Percentiles rank a stretch among this genome's conserved stretches.
Evolutionary conservation across 2,797 vertebrate species (phyloP).

Genomic region (Melanotaenia parkinsoni): DNA sequence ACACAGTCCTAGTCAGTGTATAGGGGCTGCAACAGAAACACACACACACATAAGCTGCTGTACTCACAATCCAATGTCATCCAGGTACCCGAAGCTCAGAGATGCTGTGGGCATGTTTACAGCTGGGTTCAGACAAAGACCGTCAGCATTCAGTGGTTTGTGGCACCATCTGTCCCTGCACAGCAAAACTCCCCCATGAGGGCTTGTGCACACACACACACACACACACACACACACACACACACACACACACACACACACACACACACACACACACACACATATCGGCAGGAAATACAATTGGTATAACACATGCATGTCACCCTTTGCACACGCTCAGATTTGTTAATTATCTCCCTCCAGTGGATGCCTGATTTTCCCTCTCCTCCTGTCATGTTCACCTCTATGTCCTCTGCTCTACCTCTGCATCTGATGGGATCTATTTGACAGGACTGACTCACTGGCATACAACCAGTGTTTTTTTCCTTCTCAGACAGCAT

Average conservation of each 20-base stretch:
- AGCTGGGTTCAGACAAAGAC: conserved; percentile 20
- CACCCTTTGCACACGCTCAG: not conserved
- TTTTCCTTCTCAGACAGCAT: conserved; percentile 4
- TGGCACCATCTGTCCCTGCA: conserved; percentile 49
- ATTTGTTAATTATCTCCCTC: conserved; percentile 42
- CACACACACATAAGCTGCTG: not conserved
- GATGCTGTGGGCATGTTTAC: conserved; percentile 17
- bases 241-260: conserved; percentile 7
- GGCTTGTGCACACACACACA: conserved; percentile 6
- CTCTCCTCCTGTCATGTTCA: conserved; percentile 32
- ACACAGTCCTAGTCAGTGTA: conserved; percentile 5
- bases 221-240: not conserved
- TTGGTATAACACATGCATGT: conserved; percentile 4
- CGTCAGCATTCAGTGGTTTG: conserved; percentile 29
- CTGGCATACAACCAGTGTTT: not conserved
- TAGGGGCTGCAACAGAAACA: conserved; percentile 1
- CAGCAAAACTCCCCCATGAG: conserved; percentile 40
- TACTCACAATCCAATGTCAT: conserved; percentile 1
- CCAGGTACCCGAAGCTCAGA: conserved; percentile 2
- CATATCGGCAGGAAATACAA: not conserved
- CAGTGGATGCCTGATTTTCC: conserved; percentile 33
- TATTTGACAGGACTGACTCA: conserved; percentile 27
- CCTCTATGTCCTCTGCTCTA: conserved; percentile 37
- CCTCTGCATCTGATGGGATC: conserved; percentile 19
- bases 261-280: conserved; percentile 5